Percentiles rank a stretch among this genome's conserved stretches.
Conservation (phyloP, 2,888 invertebrate genomes). For the Gymnoscelis rufifasciata region DNA sequence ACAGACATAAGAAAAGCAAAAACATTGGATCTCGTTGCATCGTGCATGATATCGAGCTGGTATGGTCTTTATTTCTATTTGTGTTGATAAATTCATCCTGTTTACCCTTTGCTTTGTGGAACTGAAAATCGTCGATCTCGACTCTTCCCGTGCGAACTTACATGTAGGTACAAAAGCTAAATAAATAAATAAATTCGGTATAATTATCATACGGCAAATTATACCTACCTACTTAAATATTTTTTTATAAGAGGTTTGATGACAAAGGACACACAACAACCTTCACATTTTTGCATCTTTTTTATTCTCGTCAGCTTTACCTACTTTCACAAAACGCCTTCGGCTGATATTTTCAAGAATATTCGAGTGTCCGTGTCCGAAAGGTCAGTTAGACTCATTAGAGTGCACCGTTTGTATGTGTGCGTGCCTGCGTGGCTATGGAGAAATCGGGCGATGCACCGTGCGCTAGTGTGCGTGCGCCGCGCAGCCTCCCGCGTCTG, state of each 20-base stretch:
- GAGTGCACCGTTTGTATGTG: conserved; percentile 34
- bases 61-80: conserved; percentile 8
- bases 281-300: too few relatives aligned
- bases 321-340: background rate
- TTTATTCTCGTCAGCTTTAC: background rate
- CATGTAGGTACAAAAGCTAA: too few relatives aligned
- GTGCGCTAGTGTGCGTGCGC: conserved; percentile 53
- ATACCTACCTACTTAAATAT: too few relatives aligned
- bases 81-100: background rate
- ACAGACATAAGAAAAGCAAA: conserved; percentile 18
- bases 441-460: conserved; percentile 57
- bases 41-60: conserved; percentile 1
- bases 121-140: background rate
- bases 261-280: too few relatives aligned
- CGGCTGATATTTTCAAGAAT: background rate
- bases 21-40: conserved; percentile 3
- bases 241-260: too few relatives aligned
- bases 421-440: conserved; percentile 26
- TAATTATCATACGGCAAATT: too few relatives aligned
- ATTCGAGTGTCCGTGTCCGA: conserved; percentile 32
- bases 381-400: conserved; percentile 43
- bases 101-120: background rate
- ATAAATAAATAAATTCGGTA: too few relatives aligned
- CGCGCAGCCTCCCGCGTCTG: conserved; percentile 77
- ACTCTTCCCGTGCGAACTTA: too few relatives aligned